phyloP scores from a whole-genome alignment of 1,140 invertebrate genomes.

The Plectrocnemia conspersa region DNA sequence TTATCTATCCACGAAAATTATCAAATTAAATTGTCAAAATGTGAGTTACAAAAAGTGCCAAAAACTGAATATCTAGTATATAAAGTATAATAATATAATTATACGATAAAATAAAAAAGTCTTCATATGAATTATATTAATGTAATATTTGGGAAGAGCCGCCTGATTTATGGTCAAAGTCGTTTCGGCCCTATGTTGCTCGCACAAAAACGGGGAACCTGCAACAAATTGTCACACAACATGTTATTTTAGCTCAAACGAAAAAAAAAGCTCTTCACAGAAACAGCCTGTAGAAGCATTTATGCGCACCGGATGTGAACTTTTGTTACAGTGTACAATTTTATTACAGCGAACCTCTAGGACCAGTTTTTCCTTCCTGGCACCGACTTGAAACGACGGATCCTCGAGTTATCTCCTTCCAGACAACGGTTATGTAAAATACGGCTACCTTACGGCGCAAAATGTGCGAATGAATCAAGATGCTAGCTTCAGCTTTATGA shows the following conservation, averaged over 20 bases:
- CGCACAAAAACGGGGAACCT: background rate
- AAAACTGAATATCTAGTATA: too few relatives aligned
- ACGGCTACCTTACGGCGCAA: slow-evolving; percentile 17
- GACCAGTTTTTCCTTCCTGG: too few relatives aligned
- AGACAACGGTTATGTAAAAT: slow-evolving; percentile 30
- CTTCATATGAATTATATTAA: background rate
- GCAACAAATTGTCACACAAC: background rate
- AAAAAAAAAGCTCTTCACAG: background rate
- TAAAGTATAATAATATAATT: too few relatives aligned
- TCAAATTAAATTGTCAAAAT: too few relatives aligned
- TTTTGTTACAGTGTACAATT: slow-evolving; percentile 26
- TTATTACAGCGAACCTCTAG: too few relatives aligned
- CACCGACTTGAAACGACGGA: slow-evolving; percentile 2
- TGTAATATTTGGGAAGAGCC: background rate
- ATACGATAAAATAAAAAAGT: too few relatives aligned
- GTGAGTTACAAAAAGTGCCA: too few relatives aligned
- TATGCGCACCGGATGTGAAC: slow-evolving; percentile 2
- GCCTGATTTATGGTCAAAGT: background rate
- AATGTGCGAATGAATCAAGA: slow-evolving; percentile 30
- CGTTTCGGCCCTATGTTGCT: background rate
- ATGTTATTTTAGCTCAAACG: background rate
- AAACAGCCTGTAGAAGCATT: background rate
- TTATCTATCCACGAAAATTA: too few relatives aligned
- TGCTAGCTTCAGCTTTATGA: too few relatives aligned
- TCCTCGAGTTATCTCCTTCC: slow-evolving; percentile 29